These are phyloP conservation scores for Petromus typicus DNA, from an alignment of 2,113 vertebrate species.

Conservation along the genomic window DNA sequence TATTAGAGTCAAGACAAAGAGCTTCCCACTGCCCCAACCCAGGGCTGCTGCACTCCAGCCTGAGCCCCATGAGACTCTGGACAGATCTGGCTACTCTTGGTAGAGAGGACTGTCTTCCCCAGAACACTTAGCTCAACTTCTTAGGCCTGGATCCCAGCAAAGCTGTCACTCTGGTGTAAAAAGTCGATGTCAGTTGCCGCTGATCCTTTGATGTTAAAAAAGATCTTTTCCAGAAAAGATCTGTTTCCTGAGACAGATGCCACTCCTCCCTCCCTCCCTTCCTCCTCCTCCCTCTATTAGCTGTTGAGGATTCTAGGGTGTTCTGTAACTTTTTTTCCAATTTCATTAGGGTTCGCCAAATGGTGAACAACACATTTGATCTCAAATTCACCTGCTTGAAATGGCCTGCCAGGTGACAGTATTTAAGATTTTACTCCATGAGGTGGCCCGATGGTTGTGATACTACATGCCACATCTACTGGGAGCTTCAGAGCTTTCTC, in stretches of 20 bases:
- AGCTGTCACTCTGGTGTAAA: background rate
- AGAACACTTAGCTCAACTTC: background rate
- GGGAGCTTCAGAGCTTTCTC: background rate
- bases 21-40: too few species aligned
- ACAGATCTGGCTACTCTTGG: background rate
- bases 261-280: background rate
- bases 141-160: background rate
- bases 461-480: too few species aligned
- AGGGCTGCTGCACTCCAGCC: background rate
- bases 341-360: background rate
- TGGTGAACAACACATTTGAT: background rate
- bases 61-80: background rate
- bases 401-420: background rate
- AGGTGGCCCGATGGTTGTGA: background rate
- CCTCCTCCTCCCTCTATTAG: background rate
- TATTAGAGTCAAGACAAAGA: background rate
- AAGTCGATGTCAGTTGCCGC: background rate
- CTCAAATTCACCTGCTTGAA: background rate
- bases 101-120: background rate
- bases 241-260: background rate
- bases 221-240: background rate
- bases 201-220: conserved; percentile 1
- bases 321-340: background rate
- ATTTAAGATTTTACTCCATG: conserved; percentile 3
- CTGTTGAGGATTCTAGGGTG: background rate